These are phyloP conservation scores for Acanthopagrus latus DNA, from an alignment of 2,797 vertebrate species.

Conservation along the genomic window DNA sequence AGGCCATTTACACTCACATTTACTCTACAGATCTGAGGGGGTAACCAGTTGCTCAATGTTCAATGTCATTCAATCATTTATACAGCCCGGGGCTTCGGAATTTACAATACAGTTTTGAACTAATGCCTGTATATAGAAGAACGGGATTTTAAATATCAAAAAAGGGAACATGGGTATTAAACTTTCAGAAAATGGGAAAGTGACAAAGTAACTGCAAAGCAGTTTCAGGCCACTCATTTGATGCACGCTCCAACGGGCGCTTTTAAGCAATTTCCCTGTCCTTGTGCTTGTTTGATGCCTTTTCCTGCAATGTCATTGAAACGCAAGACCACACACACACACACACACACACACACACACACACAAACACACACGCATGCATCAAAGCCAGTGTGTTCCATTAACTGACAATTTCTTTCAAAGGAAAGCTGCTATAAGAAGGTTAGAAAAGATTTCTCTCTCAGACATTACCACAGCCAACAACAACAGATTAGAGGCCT, in stretches of 20 bases:
- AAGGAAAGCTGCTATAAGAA: slow-evolving; percentile 35
- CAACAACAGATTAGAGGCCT: slow-evolving; percentile 21
- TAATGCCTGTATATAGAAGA: slow-evolving; percentile 4
- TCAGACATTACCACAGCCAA: slow-evolving; percentile 13
- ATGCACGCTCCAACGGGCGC: slow-evolving; percentile 48
- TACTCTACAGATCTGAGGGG: slow-evolving; percentile 22
- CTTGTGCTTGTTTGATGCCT: slow-evolving; percentile 65
- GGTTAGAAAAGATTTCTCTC: slow-evolving; percentile 31
- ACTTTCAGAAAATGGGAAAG: slow-evolving; percentile 38
- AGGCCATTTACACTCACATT: slow-evolving; percentile 41
- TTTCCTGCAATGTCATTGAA: slow-evolving; percentile 55
- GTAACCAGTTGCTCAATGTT: slow-evolving; percentile 33
- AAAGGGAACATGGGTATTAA: slow-evolving; percentile 35
- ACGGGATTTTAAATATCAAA: slow-evolving; percentile 37
- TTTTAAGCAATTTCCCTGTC: slow-evolving; percentile 67
- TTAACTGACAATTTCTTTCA: slow-evolving; percentile 45
- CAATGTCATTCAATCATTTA: slow-evolving; percentile 41
- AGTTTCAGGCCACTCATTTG: slow-evolving; percentile 32
- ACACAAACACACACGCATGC: neutral
- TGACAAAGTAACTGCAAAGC: slow-evolving; percentile 61
- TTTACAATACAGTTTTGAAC: neutral
- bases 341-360: neutral
- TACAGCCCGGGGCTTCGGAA: neutral
- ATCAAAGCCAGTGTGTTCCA: slow-evolving; percentile 48
- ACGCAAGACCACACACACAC: neutral